Base-by-base conservation (phyloP, 2,888 invertebrate genomes). In the Schizotus pectinicornis region DNA sequence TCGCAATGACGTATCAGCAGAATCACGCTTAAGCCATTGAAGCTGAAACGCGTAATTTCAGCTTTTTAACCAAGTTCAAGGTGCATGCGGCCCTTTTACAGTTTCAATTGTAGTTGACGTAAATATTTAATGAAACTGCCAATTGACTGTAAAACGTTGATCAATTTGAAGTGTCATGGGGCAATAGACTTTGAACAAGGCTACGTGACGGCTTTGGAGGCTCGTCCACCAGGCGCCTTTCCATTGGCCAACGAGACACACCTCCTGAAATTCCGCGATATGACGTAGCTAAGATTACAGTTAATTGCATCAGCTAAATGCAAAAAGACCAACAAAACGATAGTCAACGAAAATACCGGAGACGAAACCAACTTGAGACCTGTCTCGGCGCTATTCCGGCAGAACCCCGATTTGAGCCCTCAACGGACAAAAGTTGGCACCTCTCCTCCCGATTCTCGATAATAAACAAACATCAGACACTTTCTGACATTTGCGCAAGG, bases 141-240 rank as follows among this genome's bases (percentile, higher is more conserved):
- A 39, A 39, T 39, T 39, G 39, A 11, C 14, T 13, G 9, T 8
- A 39, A 35, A 9, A 35, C 35, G 3, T n/a, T 22, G 22, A 22
- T 35, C n/a, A 11, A 35, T 35, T 35, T 9, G 11, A 35, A 35
- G n/a, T n/a, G 35, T 35, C 35, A 35, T 11, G 35, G 35, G 35
- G 35, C 35, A 35, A 9, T 35, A n/a, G 39, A 39, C 14, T 39
- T 39, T 39, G 39, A 12, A 11, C 12, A 39, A 39, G 14, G 11
- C 43, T 43, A 30, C 43, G 43, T 43, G 43, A 43, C 43, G 43
- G n/a, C 8, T 9, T 8, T 14, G 43, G 31, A 43, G 43, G 43
- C 43, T 11, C 31, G 43, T 30, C 43, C 30, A 11, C 11, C 11
- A n/a, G 31, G 43, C 43, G 43, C 14, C 31, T 43, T 43, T 43